These are phyloP conservation scores for Latrodectus elegans DNA, from an alignment of 2,888 invertebrate genomes.

Conservation along the genomic window DNA sequence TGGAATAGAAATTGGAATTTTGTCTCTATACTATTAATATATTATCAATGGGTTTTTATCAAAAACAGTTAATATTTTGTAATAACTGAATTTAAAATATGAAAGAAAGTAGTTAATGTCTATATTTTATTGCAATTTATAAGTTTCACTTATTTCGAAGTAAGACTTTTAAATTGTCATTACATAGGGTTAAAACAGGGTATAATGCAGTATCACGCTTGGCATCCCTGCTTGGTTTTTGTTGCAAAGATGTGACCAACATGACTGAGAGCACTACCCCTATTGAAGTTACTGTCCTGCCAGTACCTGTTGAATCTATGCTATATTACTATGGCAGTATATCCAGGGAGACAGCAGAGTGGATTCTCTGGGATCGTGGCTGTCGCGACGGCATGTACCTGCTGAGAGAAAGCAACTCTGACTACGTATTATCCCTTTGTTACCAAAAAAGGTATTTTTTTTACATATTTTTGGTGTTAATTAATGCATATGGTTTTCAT, in stretches of 20 bases:
- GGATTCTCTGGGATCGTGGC: slow-evolving; percentile 72
- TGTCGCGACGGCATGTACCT: slow-evolving; percentile 72
- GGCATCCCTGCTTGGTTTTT: slow-evolving; percentile 63
- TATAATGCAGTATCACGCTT: slow-evolving; percentile 62
- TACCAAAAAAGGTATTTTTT: slow-evolving; percentile 71
- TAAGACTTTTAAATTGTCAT: too few species aligned
- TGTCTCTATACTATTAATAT: too few species aligned
- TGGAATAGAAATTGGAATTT: too few species aligned
- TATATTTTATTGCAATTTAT: too few species aligned
- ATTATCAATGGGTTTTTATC: too few species aligned
- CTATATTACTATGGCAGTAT: slow-evolving; percentile 72
- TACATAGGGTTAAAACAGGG: slow-evolving; percentile 56
- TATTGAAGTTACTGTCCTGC: slow-evolving; percentile 42
- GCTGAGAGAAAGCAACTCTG: slow-evolving; percentile 71
- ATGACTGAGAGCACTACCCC: slow-evolving; percentile 51
- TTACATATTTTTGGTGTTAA: too few species aligned
- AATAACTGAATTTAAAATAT: too few species aligned
- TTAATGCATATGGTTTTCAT: too few species aligned
- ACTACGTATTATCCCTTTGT: slow-evolving; percentile 72
- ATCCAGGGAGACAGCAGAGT: slow-evolving; percentile 72
- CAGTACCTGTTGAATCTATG: slow-evolving; percentile 68
- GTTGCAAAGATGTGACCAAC: slow-evolving; percentile 63
- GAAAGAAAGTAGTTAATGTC: too few species aligned
- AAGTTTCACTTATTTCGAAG: too few species aligned
- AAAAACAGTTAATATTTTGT: too few species aligned